These are phyloP conservation scores for Pygocentrus nattereri DNA, from an alignment of 2,797 vertebrate genomes.

Conservation along the genomic window DNA sequence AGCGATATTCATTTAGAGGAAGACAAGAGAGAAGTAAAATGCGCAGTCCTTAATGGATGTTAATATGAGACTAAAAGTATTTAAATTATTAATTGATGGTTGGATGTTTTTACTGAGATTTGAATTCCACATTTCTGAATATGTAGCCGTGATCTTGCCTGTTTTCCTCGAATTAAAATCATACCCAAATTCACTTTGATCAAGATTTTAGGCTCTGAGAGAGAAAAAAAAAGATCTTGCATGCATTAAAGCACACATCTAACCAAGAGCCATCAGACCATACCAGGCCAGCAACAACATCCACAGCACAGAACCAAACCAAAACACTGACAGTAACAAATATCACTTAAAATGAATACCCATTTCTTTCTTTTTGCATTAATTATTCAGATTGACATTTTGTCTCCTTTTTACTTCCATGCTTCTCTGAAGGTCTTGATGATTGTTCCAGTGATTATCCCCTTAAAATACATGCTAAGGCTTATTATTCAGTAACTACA, in stretches of 20 bases:
- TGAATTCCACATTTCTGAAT: neutral
- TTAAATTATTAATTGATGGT: neutral
- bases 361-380: too few relatives aligned
- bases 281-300: too few relatives aligned
- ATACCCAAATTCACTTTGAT: neutral
- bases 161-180: neutral
- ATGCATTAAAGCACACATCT: too few relatives aligned
- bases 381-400: too few relatives aligned
- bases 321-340: too few relatives aligned
- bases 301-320: too few relatives aligned
- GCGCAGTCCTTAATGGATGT: neutral
- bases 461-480: too few relatives aligned
- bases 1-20: neutral
- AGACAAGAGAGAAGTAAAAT: neutral
- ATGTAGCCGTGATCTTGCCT: neutral
- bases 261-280: too few relatives aligned
- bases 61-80: neutral
- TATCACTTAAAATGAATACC: too few relatives aligned
- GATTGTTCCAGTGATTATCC: neutral
- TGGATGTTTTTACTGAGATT: too few relatives aligned
- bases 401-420: neutral
- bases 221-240: too few relatives aligned
- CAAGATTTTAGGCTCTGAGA: neutral
- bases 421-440: neutral
- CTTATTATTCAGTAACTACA: too few relatives aligned